phyloP scores from a whole-genome alignment of 2,113 vertebrate species.

The Mus spicilegus region DNA sequence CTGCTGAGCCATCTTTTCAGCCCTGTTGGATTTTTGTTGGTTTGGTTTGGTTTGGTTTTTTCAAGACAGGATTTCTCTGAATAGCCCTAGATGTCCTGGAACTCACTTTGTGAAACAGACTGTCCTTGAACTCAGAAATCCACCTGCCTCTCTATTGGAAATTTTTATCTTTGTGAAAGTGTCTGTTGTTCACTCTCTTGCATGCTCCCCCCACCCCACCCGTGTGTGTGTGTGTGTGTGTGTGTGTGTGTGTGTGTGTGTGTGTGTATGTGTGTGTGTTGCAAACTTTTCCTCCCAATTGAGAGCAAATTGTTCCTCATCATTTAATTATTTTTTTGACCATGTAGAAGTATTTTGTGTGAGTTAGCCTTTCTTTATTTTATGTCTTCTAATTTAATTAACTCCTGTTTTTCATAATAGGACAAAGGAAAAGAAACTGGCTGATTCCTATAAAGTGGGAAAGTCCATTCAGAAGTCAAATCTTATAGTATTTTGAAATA shows the following conservation, averaged over 20 bases:
- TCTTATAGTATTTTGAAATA: neutral
- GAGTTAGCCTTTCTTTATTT: neutral
- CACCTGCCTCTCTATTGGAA: neutral
- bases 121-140: no score
- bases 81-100: no score
- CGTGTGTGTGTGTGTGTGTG: neutral
- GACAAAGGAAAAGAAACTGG: neutral
- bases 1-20: neutral
- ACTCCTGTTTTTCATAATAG: neutral
- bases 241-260: neutral
- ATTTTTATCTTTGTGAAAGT: neutral
- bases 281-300: neutral
- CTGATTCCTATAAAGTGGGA: neutral
- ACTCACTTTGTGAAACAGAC: no score
- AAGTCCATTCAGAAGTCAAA: neutral
- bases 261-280: neutral
- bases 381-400: neutral
- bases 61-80: no score
- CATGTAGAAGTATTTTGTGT: neutral
- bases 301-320: neutral
- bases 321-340: neutral
- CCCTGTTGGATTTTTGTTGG: neutral
- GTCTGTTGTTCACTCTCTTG: neutral
- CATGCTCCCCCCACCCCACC: no score
- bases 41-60: no score